These are phyloP conservation scores for Aeoliscus strigatus DNA, from an alignment of 2,797 vertebrate genomes.

Conservation along the genomic window DNA sequence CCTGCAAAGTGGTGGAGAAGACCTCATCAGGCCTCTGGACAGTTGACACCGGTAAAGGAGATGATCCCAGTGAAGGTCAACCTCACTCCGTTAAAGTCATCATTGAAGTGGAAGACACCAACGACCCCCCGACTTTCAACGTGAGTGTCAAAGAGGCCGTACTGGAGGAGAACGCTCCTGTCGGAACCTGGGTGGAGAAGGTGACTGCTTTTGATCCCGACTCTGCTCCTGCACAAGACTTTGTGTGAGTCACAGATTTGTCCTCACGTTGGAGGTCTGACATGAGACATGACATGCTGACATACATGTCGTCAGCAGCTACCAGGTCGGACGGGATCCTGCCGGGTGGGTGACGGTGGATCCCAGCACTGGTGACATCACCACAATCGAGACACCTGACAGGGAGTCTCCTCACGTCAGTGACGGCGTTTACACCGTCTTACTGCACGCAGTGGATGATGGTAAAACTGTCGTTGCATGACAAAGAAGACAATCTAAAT, in stretches of 20 bases:
- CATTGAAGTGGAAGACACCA: constrained; percentile 60
- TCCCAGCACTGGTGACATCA: constrained; percentile 61
- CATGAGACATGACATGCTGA: no score
- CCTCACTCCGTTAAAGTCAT: constrained; percentile 20
- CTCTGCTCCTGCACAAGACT: constrained; percentile 12
- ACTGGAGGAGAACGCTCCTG: constrained; percentile 52
- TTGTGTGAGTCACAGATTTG: constrained; percentile 44
- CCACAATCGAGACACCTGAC: constrained; percentile 42
- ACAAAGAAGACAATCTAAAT: no score
- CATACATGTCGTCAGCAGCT: constrained; percentile 59
- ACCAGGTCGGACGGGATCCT: constrained; percentile 58
- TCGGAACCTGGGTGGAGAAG: constrained; percentile 49
- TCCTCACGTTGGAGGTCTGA: not conserved
- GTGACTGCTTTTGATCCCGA: constrained; percentile 61
- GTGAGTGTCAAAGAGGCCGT: constrained; percentile 8
- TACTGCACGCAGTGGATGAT: constrained; percentile 62
- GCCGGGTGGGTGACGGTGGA: constrained; percentile 65
- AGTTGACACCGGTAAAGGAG: constrained; percentile 19
- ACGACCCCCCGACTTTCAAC: constrained; percentile 59
- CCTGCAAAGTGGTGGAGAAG: constrained; percentile 57
- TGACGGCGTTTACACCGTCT: constrained; percentile 50
- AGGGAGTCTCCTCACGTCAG: constrained; percentile 63
- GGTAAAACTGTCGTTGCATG: constrained; percentile 47
- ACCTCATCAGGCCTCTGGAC: constrained; percentile 48
- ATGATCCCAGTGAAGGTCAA: not conserved